Percentiles rank a stretch among this genome's conserved stretches.
Evolutionary conservation across 2,888 invertebrate genomes (phyloP).

Genomic region (Schrankia costaestrigalis): DNA sequence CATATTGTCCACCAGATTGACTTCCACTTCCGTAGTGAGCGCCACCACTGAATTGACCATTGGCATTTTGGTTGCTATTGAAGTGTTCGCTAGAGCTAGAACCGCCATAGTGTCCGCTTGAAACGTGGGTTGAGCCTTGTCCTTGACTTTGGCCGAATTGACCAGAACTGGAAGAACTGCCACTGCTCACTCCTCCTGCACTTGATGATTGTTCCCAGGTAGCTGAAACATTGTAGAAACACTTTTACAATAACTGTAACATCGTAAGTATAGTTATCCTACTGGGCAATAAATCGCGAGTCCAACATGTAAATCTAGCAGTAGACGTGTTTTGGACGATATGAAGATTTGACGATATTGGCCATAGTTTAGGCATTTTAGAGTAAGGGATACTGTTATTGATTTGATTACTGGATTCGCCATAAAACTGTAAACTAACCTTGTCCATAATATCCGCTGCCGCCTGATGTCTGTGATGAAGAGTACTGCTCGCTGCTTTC

Average conservation of each 20-base stretch:
- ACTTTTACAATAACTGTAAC: background rate
- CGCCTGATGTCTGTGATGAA: constrained; percentile 45
- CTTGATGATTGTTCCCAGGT: constrained; percentile 34
- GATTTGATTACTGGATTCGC: too few species aligned
- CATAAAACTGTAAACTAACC: constrained; percentile 34
- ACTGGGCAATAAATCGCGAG: too few species aligned
- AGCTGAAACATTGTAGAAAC: constrained; percentile 21
- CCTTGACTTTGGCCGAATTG: constrained; percentile 17
- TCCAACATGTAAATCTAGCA: too few species aligned
- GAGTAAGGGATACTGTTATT: too few species aligned
- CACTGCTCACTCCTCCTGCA: constrained; percentile 22
- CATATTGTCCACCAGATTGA: constrained; percentile 18
- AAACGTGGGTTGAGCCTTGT: background rate
- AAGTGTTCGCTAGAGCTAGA: constrained; percentile 22
- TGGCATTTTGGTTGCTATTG: constrained; percentile 26
- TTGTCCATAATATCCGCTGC: constrained; percentile 60
- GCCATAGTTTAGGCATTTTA: too few species aligned
- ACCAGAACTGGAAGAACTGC: constrained; percentile 15
- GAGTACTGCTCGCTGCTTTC: constrained; percentile 55
- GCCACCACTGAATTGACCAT: constrained; percentile 2
- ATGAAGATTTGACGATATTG: too few species aligned
- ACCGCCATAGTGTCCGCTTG: constrained; percentile 16
- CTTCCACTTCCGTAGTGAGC: constrained; percentile 13
- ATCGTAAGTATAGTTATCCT: background rate
- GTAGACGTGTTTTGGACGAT: too few species aligned